Evolutionary conservation across 2,888 invertebrate species (phyloP).

Genomic region (Cheilosia vernalis): DNA sequence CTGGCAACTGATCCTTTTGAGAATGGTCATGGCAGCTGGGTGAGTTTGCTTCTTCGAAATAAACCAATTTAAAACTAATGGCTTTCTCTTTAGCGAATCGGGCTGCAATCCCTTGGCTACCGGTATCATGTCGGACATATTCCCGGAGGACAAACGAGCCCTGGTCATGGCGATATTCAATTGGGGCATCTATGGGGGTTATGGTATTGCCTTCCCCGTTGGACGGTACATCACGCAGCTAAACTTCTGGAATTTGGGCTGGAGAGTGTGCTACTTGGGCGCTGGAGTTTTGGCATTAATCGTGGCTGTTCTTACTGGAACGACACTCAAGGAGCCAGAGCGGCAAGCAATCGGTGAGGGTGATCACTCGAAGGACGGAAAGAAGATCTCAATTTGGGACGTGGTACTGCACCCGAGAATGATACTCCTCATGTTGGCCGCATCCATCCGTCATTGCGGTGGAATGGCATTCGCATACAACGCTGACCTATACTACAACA

Average conservation of each 20-base stretch:
- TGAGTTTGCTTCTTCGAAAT: conserved; percentile 80
- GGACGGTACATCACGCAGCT: conserved; percentile 92
- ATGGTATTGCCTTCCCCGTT: conserved; percentile 95
- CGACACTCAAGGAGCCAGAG: conserved; percentile 90
- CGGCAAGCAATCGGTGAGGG: conserved; percentile 90
- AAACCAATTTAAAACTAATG: neutral
- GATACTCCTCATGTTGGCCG: conserved; percentile 92
- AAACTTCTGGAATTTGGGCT: conserved; percentile 91
- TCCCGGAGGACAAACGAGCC: conserved; percentile 91
- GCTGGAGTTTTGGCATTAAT: conserved; percentile 90
- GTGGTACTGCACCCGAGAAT: conserved; percentile 91
- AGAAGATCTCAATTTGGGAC: conserved; percentile 88
- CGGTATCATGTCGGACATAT: conserved; percentile 92
- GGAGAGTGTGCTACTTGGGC: conserved; percentile 92
- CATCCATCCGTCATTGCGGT: conserved; percentile 94
- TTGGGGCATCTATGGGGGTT: conserved; percentile 98
- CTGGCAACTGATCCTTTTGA: conserved; percentile 94
- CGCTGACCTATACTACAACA: conserved; percentile 94
- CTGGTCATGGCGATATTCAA: conserved; percentile 96
- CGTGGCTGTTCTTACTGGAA: conserved; percentile 88
- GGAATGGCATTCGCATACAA: conserved; percentile 97
- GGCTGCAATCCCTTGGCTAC: conserved; percentile 94
- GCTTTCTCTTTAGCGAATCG: conserved; percentile 86
- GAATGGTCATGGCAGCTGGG: conserved; percentile 94
- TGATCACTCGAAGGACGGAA: conserved; percentile 84